Percentiles rank a stretch among this genome's conserved stretches.
Conservation (phyloP, 2,888 invertebrate species). For the Tetragnatha montana region DNA sequence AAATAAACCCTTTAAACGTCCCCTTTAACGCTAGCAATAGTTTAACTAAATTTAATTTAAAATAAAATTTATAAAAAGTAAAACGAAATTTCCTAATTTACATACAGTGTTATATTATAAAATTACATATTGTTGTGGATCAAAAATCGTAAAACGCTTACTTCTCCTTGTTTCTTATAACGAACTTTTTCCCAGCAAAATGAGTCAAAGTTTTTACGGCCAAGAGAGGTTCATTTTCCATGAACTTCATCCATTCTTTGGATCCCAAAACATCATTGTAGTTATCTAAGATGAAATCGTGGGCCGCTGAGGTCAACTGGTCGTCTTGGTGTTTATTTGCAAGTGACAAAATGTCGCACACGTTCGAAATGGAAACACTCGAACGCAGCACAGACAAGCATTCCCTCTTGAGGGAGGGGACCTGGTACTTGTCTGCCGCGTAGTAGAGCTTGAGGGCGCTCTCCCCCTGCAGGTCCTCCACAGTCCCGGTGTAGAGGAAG, state of each 20-base stretch:
- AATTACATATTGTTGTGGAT: no score
- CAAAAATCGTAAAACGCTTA: no score
- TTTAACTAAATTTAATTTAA: no score
- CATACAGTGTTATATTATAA: no score
- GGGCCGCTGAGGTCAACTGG: neutral
- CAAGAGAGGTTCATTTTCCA: neutral
- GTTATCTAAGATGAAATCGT: neutral
- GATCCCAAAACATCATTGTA: neutral
- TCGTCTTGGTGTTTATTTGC: neutral
- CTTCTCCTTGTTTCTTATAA: no score
- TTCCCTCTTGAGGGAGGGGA: neutral
- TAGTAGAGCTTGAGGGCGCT: neutral
- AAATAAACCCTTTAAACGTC: no score
- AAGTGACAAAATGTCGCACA: neutral
- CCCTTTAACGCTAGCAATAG: no score
- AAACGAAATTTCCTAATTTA: no score
- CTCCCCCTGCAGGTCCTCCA: neutral
- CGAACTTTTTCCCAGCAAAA: no score
- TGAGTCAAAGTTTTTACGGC: no score
- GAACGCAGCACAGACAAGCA: neutral
- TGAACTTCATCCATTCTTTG: slow-evolving; percentile 8
- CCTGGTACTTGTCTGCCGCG: slow-evolving; percentile 1
- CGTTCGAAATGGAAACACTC: neutral
- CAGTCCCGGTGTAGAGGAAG: slow-evolving; percentile 2
- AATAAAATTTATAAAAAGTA: no score